Percentiles rank a stretch among this genome's conserved stretches.
phyloP scores from a whole-genome alignment of 2,113 vertebrate species.

The Lophura nycthemera region DNA sequence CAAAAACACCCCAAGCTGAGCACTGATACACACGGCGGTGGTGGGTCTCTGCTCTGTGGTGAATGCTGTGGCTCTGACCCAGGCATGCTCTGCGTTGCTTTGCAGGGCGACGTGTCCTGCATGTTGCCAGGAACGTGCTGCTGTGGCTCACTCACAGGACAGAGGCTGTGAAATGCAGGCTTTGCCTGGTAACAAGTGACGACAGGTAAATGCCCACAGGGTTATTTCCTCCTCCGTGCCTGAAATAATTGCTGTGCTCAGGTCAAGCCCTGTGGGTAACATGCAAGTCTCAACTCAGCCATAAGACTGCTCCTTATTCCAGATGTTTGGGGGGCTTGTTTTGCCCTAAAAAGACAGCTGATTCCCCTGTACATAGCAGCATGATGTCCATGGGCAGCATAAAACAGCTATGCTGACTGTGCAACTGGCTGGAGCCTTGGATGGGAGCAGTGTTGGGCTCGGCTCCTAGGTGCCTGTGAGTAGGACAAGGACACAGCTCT shows the following conservation, averaged over 20 bases:
- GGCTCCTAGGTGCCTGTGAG: background rate
- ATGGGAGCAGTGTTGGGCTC: background rate
- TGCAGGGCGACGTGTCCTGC: background rate
- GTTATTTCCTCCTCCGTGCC: background rate
- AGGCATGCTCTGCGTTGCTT: background rate
- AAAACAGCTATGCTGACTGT: background rate
- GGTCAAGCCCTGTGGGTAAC: rapidly evolving
- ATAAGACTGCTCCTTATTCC: background rate
- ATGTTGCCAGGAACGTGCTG: background rate
- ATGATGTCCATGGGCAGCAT: background rate
- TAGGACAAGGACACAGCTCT: background rate
- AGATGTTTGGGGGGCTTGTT: background rate
- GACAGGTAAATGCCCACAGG: rapidly evolving
- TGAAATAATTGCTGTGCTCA: background rate
- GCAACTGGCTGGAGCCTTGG: no score
- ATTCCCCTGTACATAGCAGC: no score
- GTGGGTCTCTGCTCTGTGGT: no score
- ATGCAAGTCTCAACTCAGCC: background rate
- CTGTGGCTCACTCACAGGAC: no score
- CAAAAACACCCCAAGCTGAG: background rate
- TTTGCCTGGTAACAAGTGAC: background rate
- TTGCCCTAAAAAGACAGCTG: background rate
- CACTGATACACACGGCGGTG: background rate
- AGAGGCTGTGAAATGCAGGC: rapidly evolving
- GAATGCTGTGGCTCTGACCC: background rate